These are phyloP conservation scores for Pedicia rivosa DNA, from an alignment of 2,888 invertebrate species.

Conservation along the genomic window DNA sequence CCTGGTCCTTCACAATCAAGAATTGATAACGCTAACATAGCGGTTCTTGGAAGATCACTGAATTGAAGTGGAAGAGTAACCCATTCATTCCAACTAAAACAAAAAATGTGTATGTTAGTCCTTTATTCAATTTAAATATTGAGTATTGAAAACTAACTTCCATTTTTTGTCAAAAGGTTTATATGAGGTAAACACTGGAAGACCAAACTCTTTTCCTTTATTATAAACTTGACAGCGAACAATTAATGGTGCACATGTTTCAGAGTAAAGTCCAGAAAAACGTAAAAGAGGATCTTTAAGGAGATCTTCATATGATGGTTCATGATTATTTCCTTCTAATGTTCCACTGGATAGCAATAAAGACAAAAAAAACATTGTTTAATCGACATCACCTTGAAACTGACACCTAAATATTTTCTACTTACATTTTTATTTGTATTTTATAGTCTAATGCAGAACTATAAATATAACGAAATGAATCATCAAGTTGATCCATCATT, in stretches of 20 bases:
- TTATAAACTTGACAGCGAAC: constrained; percentile 76
- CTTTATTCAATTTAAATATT: too few relatives aligned
- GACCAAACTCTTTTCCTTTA: constrained; percentile 62
- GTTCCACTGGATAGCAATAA: constrained; percentile 51
- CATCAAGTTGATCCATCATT: constrained; percentile 54
- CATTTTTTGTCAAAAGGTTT: constrained; percentile 85
- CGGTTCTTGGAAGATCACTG: constrained; percentile 78
- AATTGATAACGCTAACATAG: constrained; percentile 73
- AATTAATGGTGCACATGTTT: constrained; percentile 72
- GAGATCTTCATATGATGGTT: constrained; percentile 77
- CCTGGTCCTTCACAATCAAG: constrained; percentile 84
- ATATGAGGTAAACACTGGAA: constrained; percentile 80
- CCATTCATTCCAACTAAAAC: constrained; percentile 93
- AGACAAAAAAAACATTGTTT: constrained; percentile 11
- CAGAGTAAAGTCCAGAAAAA: constrained; percentile 76
- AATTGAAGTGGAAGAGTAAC: constrained; percentile 77
- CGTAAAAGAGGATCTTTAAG: constrained; percentile 77
- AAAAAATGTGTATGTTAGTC: background rate
- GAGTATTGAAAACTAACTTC: constrained; percentile 47
- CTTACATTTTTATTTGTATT: constrained; percentile 86
- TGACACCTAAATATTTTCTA: too few relatives aligned
- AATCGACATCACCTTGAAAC: constrained; percentile 7
- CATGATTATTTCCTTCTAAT: constrained; percentile 74
- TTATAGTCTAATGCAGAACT: constrained; percentile 79
- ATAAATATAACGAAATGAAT: constrained; percentile 74